These are phyloP conservation scores for Drosophila punjabiensis DNA, from an alignment of 1,140 invertebrate genomes.

Conservation along the genomic window DNA sequence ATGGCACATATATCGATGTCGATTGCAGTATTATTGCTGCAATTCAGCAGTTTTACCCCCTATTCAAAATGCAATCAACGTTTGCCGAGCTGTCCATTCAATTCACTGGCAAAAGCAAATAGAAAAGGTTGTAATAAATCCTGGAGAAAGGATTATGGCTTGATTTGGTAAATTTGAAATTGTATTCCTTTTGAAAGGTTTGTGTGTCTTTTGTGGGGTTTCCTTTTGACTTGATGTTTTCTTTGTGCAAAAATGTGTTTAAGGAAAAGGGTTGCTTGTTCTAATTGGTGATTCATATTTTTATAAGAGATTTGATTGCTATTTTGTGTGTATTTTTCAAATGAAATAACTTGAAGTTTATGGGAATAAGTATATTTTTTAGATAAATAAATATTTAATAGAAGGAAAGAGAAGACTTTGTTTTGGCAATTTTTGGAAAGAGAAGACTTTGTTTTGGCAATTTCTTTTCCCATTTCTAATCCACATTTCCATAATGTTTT, in stretches of 20 bases:
- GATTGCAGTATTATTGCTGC: slow-evolving; percentile 81
- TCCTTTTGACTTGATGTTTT: neutral
- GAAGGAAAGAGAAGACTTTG: too few species aligned
- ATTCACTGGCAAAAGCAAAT: slow-evolving; percentile 15
- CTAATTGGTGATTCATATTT: slow-evolving; percentile 5
- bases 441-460: neutral
- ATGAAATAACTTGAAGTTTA: neutral
- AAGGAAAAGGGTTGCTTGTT: neutral
- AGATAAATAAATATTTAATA: too few species aligned
- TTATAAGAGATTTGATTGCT: neutral
- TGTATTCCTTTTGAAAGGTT: slow-evolving; percentile 21
- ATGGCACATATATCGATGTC: slow-evolving; percentile 80
- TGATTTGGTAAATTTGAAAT: slow-evolving; percentile 14
- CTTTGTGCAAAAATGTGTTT: neutral
- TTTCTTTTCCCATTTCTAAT: neutral
- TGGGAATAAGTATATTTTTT: neutral
- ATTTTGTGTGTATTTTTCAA: neutral
- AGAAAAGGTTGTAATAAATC: slow-evolving; percentile 24
- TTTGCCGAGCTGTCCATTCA: slow-evolving; percentile 37
- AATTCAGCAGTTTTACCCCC: slow-evolving; percentile 71
- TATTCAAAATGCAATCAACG: slow-evolving; percentile 62
- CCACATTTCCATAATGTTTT: slow-evolving; percentile 25
- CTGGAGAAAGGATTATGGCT: slow-evolving; percentile 28
- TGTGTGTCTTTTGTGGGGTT: slow-evolving; percentile 17
- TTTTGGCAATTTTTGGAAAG: too few species aligned